These are phyloP conservation scores for Drosophila nr. perissopoda DNA, from an alignment of 2,888 invertebrate species.

Conservation along the genomic window DNA sequence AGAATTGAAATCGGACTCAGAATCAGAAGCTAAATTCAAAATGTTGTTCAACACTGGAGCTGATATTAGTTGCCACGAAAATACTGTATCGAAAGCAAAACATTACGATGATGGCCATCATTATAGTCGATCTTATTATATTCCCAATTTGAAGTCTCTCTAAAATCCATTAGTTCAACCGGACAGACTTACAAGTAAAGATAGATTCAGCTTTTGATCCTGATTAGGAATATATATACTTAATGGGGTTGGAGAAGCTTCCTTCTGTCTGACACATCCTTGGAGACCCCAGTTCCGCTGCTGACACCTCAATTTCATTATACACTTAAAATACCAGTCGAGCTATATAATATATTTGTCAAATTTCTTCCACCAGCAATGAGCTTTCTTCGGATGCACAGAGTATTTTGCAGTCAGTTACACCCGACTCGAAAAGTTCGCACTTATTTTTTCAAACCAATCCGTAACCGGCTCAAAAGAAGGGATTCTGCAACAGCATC, in stretches of 20 bases:
- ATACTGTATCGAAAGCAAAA: not conserved
- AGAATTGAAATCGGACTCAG: not conserved
- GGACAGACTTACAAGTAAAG: not conserved
- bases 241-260: not conserved
- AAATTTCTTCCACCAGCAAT: not conserved
- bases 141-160: not conserved
- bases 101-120: not conserved
- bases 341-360: not conserved
- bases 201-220: not conserved
- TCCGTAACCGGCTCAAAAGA: not conserved
- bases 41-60: not conserved
- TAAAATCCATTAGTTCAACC: no score
- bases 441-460: not conserved
- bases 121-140: not conserved
- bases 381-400: not conserved
- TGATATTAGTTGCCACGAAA: not conserved
- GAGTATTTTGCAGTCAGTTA: not conserved
- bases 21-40: not conserved
- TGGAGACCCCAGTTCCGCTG: not conserved
- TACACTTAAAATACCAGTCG: not conserved
- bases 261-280: not conserved
- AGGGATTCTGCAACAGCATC: not conserved
- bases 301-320: not conserved
- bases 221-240: not conserved
- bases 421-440: not conserved